phyloP scores from a whole-genome alignment of 2,888 invertebrate genomes.

The Melitaea athalia region DNA sequence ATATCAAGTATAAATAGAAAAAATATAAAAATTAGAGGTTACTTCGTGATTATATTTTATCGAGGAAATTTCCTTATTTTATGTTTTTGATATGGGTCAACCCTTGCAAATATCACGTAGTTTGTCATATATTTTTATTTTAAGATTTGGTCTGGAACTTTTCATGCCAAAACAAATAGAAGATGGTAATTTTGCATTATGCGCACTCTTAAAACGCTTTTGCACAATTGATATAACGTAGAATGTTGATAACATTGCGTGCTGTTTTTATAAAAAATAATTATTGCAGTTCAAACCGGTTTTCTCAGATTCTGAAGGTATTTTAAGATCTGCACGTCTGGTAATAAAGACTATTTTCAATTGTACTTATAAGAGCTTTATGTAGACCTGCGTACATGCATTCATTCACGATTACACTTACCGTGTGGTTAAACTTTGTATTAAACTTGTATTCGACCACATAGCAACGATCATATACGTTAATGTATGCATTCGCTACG shows the following conservation, averaged over 20 bases:
- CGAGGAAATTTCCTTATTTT: no score
- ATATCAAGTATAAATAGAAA: no score
- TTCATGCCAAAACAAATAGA: no score
- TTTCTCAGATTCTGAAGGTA: not conserved
- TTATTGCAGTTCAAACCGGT: constrained; percentile 1
- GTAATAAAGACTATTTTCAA: constrained; percentile 6
- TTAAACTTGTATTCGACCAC: not conserved
- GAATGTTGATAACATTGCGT: not conserved
- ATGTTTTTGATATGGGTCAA: no score
- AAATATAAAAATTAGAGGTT: no score
- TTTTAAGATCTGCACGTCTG: not conserved
- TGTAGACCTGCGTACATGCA: constrained; percentile 19
- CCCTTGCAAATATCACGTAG: no score
- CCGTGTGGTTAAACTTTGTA: constrained; percentile 4
- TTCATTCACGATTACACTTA: constrained; percentile 14
- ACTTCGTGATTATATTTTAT: no score
- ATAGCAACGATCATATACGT: not conserved
- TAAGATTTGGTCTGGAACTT: no score
- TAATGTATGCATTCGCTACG: no score
- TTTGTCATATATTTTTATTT: no score
- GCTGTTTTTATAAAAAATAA: constrained; percentile 7
- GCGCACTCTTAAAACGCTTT: not conserved
- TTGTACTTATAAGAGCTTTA: not conserved
- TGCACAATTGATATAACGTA: not conserved
- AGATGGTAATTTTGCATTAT: no score